Conservation (phyloP, 1,140 invertebrate genomes). For the Phthorimaea operculella region DNA sequence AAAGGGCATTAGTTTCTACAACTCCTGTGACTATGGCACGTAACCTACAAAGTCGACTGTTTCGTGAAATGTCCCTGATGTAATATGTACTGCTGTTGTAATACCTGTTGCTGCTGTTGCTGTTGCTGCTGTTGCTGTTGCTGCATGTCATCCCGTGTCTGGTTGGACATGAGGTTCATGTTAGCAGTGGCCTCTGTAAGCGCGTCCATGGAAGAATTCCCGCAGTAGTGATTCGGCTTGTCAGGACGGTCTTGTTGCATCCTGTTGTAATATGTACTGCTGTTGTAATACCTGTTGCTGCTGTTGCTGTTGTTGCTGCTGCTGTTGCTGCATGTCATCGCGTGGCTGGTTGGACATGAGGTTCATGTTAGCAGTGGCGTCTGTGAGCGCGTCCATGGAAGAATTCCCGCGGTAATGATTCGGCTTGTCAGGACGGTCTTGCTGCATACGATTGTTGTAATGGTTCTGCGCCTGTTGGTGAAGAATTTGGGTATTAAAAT, state of each 20-base stretch:
- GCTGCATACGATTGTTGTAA: neutral
- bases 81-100: slow-evolving; percentile 32
- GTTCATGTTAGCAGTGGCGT: neutral
- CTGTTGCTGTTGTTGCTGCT: slow-evolving; percentile 13
- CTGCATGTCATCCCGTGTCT: slow-evolving; percentile 34
- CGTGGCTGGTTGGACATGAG: neutral
- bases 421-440: neutral
- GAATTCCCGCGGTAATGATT: neutral
- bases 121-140: slow-evolving; percentile 9
- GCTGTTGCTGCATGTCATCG: neutral
- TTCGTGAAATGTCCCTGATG: too few species aligned
- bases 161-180: slow-evolving; percentile 48
- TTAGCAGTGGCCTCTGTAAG: slow-evolving; percentile 54
- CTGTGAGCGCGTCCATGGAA: neutral
- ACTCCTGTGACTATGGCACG: too few species aligned
- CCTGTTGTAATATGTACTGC: too few species aligned
- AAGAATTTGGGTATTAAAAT: neutral
- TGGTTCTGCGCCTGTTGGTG: neutral
- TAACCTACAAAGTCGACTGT: too few species aligned
- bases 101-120: slow-evolving; percentile 33
- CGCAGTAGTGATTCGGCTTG: slow-evolving; percentile 43
- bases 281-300: slow-evolving; percentile 31
- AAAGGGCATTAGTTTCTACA: too few species aligned
- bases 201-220: slow-evolving; percentile 41
- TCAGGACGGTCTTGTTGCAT: slow-evolving; percentile 16